A percentile compares a stretch with the other conserved stretches of the same genome.
Evolutionary conservation across 1,140 invertebrate species (phyloP).

Genomic region (Zeugodacus cucurbitae): DNA sequence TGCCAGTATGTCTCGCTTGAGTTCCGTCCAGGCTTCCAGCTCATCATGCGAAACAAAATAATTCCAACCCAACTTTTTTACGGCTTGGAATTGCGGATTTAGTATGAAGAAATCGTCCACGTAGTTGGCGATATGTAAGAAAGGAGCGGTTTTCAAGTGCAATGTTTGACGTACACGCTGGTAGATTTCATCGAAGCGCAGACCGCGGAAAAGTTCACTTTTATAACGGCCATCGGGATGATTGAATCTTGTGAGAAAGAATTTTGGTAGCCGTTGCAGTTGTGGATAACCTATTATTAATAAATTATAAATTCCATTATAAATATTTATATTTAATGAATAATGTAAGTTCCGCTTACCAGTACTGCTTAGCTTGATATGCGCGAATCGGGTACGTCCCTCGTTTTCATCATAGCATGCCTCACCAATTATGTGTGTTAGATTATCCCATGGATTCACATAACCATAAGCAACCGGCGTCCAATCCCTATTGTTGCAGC

Average conservation of each 20-base stretch:
- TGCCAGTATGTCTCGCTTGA: constrained; percentile 39
- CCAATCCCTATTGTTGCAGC: neutral
- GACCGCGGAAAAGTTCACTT: constrained; percentile 41
- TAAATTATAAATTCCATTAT: neutral
- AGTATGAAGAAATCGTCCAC: constrained; percentile 38
- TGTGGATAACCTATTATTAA: neutral
- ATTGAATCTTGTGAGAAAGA: neutral
- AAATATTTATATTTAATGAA: neutral
- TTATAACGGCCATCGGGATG: constrained; percentile 43
- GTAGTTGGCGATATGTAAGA: constrained; percentile 11
- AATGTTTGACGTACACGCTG: constrained; percentile 19
- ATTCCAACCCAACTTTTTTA: constrained; percentile 45
- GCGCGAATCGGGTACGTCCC: constrained; percentile 36
- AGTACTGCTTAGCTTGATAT: constrained; percentile 39
- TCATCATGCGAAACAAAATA: constrained; percentile 43
- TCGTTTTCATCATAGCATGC: constrained; percentile 40
- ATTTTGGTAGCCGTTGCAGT: neutral
- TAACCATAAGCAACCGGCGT: constrained; percentile 40
- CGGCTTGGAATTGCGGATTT: constrained; percentile 37
- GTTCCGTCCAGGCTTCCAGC: neutral
- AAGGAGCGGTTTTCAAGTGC: neutral
- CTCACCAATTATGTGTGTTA: constrained; percentile 39
- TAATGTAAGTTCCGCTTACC: neutral
- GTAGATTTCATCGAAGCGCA: constrained; percentile 43
- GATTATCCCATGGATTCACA: constrained; percentile 40